Evolutionary conservation across 2,113 vertebrate species (phyloP).

Genomic region (Megaleporinus macrocephalus): DNA sequence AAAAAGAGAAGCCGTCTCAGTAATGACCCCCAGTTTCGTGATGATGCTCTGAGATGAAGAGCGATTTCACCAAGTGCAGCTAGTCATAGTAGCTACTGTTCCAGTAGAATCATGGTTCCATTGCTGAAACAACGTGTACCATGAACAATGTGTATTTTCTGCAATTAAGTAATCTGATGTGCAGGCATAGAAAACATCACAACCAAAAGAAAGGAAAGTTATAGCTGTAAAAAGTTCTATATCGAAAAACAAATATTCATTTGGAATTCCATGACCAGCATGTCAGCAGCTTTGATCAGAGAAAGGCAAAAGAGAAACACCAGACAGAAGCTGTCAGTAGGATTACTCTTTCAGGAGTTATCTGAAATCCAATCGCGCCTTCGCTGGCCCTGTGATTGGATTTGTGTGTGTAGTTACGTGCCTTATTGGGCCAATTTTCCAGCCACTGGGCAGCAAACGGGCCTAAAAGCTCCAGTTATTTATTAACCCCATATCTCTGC

Average conservation of each 20-base stretch:
- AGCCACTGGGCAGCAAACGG: conserved; percentile 74
- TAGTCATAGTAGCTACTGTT: too few relatives aligned
- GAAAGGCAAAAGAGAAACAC: neutral
- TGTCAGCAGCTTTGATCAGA: neutral
- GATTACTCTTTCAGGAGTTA: neutral
- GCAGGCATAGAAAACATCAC: too few relatives aligned
- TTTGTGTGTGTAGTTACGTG: conserved; percentile 58
- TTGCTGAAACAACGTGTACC: too few relatives aligned
- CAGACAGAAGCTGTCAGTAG: neutral
- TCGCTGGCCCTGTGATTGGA: neutral
- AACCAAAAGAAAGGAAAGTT: too few relatives aligned
- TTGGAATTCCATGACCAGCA: neutral
- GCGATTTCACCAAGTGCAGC: too few relatives aligned
- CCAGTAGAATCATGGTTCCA: too few relatives aligned
- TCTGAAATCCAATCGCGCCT: neutral
- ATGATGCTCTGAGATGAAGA: too few relatives aligned
- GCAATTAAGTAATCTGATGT: too few relatives aligned
- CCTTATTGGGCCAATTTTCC: conserved; percentile 75
- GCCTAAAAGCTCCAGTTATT: conserved; percentile 68
- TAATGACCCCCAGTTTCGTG: too few relatives aligned
- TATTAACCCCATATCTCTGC: conserved; percentile 70
- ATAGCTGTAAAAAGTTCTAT: too few relatives aligned
- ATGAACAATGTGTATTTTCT: too few relatives aligned
- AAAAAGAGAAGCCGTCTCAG: too few relatives aligned
- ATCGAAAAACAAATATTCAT: neutral